Evolutionary conservation across 2,797 vertebrate genomes (phyloP).

Genomic region (Galagoides demidoff): DNA sequence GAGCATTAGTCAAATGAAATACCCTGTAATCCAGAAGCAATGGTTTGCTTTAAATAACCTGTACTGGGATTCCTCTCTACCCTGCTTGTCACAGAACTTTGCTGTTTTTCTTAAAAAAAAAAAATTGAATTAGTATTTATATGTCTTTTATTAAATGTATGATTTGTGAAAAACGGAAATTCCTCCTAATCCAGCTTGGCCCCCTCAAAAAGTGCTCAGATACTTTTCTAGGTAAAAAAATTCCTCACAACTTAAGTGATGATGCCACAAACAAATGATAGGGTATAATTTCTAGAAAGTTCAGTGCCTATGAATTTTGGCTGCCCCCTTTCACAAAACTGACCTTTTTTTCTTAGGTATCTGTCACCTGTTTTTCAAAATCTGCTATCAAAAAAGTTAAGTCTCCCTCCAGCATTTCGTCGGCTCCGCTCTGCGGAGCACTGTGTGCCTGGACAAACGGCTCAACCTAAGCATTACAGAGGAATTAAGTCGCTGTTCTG

Average conservation of each 20-base stretch:
- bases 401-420: not conserved
- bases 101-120: conserved; percentile 63
- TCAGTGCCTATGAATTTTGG: not conserved
- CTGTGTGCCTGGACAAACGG: not conserved
- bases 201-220: not conserved
- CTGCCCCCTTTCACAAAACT: not conserved
- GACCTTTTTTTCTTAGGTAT: conserved; percentile 45
- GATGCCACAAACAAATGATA: not conserved
- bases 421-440: not conserved
- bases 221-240: conserved; percentile 23
- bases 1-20: conserved; percentile 81
- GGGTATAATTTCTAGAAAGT: not conserved
- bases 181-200: not conserved
- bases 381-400: not conserved
- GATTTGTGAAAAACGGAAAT: conserved; percentile 12
- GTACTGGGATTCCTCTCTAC: conserved; percentile 25
- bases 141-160: conserved; percentile 10
- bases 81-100: conserved; percentile 17
- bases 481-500: not conserved
- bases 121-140: not conserved
- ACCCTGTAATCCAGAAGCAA: conserved; percentile 80
- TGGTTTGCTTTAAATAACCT: conserved; percentile 75
- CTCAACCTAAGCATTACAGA: not conserved
- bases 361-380: conserved; percentile 47
- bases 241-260: not conserved